Conservation (phyloP, 2,797 vertebrate genomes). For the Acomys russatus region DNA sequence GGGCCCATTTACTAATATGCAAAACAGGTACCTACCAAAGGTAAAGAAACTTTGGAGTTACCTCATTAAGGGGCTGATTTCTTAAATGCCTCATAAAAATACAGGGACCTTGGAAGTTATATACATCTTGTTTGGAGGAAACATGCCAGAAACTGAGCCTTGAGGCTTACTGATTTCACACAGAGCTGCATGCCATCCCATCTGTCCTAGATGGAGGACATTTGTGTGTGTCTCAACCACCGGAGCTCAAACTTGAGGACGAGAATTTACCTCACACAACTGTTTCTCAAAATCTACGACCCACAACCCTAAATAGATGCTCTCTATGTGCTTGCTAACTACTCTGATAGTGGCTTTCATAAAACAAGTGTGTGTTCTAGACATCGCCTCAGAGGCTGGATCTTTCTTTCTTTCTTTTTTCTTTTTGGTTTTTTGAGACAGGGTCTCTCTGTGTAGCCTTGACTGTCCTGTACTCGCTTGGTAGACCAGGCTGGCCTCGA, state of each 20-base stretch:
- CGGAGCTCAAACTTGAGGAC: background rate
- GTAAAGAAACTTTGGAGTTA: conserved; percentile 23
- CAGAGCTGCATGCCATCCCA: background rate
- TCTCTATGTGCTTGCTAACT: background rate
- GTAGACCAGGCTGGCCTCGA: no score
- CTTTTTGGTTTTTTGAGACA: no score
- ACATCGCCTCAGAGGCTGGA: background rate
- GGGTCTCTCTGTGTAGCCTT: no score
- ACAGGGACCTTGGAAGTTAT: conserved; percentile 59
- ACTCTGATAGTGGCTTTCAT: background rate
- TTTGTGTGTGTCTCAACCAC: background rate
- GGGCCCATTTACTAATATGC: background rate
- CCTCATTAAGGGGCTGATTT: conserved; percentile 41
- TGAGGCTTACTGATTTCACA: conserved; percentile 13
- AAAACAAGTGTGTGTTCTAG: background rate
- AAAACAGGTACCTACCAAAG: conserved; percentile 12
- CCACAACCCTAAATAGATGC: background rate
- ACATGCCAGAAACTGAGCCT: background rate
- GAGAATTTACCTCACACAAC: background rate
- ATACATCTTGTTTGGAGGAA: conserved; percentile 62
- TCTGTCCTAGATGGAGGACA: background rate
- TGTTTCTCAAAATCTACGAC: background rate
- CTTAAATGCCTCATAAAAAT: conserved; percentile 67
- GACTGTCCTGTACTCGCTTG: no score
- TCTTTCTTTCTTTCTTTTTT: background rate